phyloP scores from a whole-genome alignment of 1,140 invertebrate species.

The Rhysida immarginata region DNA sequence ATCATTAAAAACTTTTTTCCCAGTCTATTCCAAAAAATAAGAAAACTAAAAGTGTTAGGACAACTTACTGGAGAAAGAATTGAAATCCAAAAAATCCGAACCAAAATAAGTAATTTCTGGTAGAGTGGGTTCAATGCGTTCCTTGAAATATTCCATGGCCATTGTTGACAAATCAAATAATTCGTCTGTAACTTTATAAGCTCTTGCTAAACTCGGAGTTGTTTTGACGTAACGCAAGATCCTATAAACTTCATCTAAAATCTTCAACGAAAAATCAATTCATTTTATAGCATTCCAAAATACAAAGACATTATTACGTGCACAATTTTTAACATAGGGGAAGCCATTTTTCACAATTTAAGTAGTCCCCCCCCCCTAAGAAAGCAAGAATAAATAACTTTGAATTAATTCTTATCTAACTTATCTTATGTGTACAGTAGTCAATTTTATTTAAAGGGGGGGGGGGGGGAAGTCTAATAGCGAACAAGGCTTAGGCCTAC shows the following conservation, averaged over 20 bases:
- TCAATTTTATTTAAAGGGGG: too few species aligned
- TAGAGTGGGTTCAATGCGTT: conserved; percentile 68
- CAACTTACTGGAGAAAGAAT: conserved; percentile 19
- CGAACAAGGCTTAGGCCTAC: too few species aligned
- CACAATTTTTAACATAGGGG: too few species aligned
- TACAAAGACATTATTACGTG: too few species aligned
- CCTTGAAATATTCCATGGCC: conserved; percentile 87
- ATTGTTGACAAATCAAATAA: conserved; percentile 80
- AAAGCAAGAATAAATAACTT: too few species aligned
- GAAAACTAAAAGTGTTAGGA: neutral
- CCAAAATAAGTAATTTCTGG: conserved; percentile 75
- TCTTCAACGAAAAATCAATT: conserved; percentile 29
- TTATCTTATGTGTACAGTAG: too few species aligned
- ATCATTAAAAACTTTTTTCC: neutral
- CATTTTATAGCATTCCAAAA: too few species aligned
- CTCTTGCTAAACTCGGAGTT: conserved; percentile 53
- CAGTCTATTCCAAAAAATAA: neutral
- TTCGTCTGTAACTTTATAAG: conserved; percentile 77
- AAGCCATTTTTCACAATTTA: too few species aligned
- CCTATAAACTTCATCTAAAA: conserved; percentile 55
- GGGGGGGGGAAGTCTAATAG: too few species aligned
- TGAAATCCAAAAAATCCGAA: conserved; percentile 54
- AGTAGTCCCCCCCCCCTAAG: too few species aligned
- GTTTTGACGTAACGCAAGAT: conserved; percentile 66
- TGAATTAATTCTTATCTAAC: too few species aligned